Conservation (phyloP, 2,888 invertebrate species). For the Ophion ventricosus region DNA sequence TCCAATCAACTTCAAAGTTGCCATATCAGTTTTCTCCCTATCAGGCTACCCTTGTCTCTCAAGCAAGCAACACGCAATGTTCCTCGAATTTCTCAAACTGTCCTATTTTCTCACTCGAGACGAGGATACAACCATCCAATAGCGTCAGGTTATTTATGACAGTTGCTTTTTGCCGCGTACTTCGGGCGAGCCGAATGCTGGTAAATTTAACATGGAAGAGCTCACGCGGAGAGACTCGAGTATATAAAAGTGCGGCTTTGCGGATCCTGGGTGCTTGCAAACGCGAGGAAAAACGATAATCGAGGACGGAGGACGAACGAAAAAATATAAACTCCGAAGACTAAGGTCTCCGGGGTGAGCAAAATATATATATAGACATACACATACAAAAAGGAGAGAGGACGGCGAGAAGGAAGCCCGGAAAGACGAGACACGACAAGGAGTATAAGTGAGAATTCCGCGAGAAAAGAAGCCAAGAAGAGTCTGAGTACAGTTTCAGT, state of each 20-base stretch:
- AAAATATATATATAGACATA: slow-evolving; percentile 40
- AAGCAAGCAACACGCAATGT: background rate
- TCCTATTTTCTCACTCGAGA: background rate
- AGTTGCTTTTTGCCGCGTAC: background rate
- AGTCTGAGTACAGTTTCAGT: slow-evolving; percentile 60
- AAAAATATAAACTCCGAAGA: slow-evolving; percentile 71
- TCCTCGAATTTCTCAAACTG: background rate
- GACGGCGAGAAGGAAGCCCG: slow-evolving; percentile 43
- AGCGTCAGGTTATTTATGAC: background rate
- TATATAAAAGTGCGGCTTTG: slow-evolving; percentile 29
- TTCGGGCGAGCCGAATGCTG: background rate
- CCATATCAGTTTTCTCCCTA: background rate
- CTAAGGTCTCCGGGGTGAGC: slow-evolving; percentile 46
- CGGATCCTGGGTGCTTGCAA: slow-evolving; percentile 44
- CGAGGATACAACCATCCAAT: background rate
- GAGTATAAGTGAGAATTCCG: slow-evolving; percentile 45
- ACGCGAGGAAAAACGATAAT: slow-evolving; percentile 54
- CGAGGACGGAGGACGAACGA: slow-evolving; percentile 62
- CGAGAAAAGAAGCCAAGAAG: slow-evolving; percentile 42
- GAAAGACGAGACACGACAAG: slow-evolving; percentile 40
- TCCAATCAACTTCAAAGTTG: background rate
- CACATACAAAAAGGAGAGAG: background rate
- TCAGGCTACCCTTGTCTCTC: background rate
- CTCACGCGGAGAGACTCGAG: background rate
- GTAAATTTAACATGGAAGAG: slow-evolving; percentile 1